phyloP scores from a whole-genome alignment of 2,113 vertebrate species.

The Nibea coibor region DNA sequence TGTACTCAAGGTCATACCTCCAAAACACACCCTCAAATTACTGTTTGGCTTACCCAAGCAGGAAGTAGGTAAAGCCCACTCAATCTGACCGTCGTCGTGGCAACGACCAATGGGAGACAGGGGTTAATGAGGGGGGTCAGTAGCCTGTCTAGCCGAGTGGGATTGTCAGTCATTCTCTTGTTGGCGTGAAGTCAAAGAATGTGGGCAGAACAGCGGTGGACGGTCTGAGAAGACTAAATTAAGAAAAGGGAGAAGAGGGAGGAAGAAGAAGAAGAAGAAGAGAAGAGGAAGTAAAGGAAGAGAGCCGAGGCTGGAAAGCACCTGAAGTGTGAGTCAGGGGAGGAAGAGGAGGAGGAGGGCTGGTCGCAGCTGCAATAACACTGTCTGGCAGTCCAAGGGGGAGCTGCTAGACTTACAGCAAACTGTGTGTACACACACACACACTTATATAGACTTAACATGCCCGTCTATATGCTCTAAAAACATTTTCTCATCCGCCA shows the following conservation, averaged over 20 bases:
- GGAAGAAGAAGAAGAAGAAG: conserved; percentile 23
- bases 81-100: conserved; percentile 48
- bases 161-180: conserved; percentile 55
- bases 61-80: conserved; percentile 68
- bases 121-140: conserved; percentile 63
- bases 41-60: conserved; percentile 60
- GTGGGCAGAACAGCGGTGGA: conserved; percentile 29
- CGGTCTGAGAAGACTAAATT: conserved; percentile 25
- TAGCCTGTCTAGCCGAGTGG: conserved; percentile 57
- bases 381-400: conserved; percentile 61
- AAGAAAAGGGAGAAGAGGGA: background rate
- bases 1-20: conserved; percentile 55
- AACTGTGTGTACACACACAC: conserved; percentile 16
- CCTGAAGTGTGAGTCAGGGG: conserved; percentile 74
- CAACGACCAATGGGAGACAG: conserved; percentile 33
- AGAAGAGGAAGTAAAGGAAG: conserved; percentile 46
- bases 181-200: conserved; percentile 61
- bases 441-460: conserved; percentile 43
- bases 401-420: conserved; percentile 47
- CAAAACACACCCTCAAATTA: conserved; percentile 77
- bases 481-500: conserved; percentile 55
- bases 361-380: conserved; percentile 79
- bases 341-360: conserved; percentile 56
- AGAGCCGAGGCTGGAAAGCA: conserved; percentile 70
- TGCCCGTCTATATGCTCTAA: conserved; percentile 19